Percentiles rank a stretch among this genome's conserved stretches.
Conservation (phyloP, 2,113 vertebrate genomes). For the Nothobranchius furzeri region DNA sequence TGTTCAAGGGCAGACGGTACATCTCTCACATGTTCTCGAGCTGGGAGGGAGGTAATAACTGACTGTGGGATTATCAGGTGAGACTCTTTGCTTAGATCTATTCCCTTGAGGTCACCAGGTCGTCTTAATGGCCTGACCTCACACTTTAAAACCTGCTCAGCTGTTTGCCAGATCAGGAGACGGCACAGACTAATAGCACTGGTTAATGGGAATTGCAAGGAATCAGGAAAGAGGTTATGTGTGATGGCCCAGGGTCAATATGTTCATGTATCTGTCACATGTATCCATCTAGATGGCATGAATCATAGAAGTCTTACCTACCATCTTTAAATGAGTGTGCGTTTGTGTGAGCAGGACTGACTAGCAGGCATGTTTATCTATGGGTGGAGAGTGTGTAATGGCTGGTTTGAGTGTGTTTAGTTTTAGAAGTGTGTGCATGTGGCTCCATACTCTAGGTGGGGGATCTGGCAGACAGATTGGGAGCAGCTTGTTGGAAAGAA, state of each 20-base stretch:
- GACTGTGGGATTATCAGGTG: constrained; percentile 58
- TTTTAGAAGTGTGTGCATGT: constrained; percentile 26
- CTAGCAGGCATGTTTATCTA: constrained; percentile 31
- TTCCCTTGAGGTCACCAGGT: constrained; percentile 50
- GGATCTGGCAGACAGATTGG: constrained; percentile 79
- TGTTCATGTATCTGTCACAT: constrained; percentile 12
- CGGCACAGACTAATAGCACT: constrained; percentile 9
- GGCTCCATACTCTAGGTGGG: constrained; percentile 49
- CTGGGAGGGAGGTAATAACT: constrained; percentile 48
- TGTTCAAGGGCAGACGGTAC: constrained; percentile 58
- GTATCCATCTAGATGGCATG: constrained; percentile 23
- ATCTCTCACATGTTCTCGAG: constrained; percentile 55
- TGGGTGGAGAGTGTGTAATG: constrained; percentile 14
- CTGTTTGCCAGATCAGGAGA: constrained; percentile 47
- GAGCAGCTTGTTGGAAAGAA: constrained; percentile 79
- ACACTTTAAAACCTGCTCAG: constrained; percentile 50
- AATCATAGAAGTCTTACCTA: constrained; percentile 18
- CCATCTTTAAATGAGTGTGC: neutral
- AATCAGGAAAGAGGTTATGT: constrained; percentile 9
- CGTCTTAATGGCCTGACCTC: constrained; percentile 36
- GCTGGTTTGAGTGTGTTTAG: constrained; percentile 18
- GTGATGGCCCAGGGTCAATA: neutral
- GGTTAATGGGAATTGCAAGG: constrained; percentile 11
- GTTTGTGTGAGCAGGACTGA: constrained; percentile 32
- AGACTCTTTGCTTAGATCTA: constrained; percentile 48